Conservation (phyloP, 2,888 invertebrate genomes). For the Osedax frankpressi region DNA sequence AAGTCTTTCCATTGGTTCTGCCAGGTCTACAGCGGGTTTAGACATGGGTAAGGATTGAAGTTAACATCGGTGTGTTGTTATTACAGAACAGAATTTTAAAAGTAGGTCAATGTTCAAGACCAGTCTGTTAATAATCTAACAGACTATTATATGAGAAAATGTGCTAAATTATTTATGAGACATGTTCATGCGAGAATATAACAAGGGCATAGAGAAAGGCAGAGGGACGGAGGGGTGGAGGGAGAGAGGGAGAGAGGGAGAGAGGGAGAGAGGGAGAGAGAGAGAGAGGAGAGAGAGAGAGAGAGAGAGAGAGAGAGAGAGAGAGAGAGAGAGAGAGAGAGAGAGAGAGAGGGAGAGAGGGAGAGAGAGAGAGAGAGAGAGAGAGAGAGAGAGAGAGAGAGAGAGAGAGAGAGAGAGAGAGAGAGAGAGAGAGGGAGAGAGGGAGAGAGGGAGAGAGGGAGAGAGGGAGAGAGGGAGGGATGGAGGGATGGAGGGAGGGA, state of each 20-base stretch:
- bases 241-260: too few species aligned
- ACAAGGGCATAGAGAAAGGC: too few species aligned
- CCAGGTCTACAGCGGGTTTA: background rate
- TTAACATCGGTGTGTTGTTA: background rate
- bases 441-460: conserved; percentile 1
- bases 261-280: too few species aligned
- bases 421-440: background rate
- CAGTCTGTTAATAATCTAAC: too few species aligned
- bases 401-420: background rate
- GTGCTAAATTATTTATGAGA: too few species aligned
- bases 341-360: background rate
- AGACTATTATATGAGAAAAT: too few species aligned
- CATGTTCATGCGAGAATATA: too few species aligned
- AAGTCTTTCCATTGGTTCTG: background rate
- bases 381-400: conserved; percentile 1
- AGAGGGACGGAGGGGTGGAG: too few species aligned
- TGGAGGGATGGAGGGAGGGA: background rate
- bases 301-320: too few species aligned
- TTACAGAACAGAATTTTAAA: too few species aligned
- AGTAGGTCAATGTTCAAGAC: too few species aligned
- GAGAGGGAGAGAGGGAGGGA: background rate
- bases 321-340: background rate
- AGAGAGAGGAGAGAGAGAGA: too few species aligned
- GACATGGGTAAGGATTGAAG: background rate
- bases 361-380: conserved; percentile 1